phyloP scores from a whole-genome alignment of 2,113 vertebrate species.

The Falcunculus frontatus region DNA sequence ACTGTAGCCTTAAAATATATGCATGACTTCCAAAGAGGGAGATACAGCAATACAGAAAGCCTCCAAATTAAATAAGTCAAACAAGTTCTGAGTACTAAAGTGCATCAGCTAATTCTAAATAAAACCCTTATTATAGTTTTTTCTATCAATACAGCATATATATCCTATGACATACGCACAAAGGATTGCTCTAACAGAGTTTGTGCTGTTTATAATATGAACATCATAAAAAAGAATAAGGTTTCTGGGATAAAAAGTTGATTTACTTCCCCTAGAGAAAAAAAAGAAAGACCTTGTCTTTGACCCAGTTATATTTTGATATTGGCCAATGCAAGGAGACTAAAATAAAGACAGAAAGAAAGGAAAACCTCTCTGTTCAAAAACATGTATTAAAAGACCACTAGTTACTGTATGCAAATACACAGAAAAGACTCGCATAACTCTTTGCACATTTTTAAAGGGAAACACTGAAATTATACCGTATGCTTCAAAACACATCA shows the following conservation, averaged over 20 bases:
- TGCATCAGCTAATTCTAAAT: conserved; percentile 79
- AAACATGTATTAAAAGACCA: conserved; percentile 45
- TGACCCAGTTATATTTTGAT: conserved; percentile 69
- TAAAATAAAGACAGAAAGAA: background rate
- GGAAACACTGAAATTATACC: conserved; percentile 66
- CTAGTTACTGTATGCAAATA: conserved; percentile 60
- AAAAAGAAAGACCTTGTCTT: conserved; percentile 44
- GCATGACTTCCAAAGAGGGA: conserved; percentile 70
- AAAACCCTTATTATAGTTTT: conserved; percentile 72
- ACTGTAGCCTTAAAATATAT: conserved; percentile 72
- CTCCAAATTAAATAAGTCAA: conserved; percentile 75
- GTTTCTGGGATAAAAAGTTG: conserved; percentile 76
- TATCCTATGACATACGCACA: conserved; percentile 68
- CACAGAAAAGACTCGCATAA: conserved; percentile 46
- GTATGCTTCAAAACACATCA: conserved; percentile 70
- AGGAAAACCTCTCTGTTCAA: conserved; percentile 4
- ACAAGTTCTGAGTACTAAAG: conserved; percentile 74
- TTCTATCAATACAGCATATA: conserved; percentile 69
- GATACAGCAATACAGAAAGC: conserved; percentile 62
- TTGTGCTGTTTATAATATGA: conserved; percentile 73
- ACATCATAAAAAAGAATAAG: conserved; percentile 80
- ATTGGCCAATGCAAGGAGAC: conserved; percentile 44
- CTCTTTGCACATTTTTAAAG: conserved; percentile 63
- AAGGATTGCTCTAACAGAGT: conserved; percentile 73
- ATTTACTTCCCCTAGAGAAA: conserved; percentile 69